phyloP scores from a whole-genome alignment of 2,113 vertebrate species.

The Morone chrysops region DNA sequence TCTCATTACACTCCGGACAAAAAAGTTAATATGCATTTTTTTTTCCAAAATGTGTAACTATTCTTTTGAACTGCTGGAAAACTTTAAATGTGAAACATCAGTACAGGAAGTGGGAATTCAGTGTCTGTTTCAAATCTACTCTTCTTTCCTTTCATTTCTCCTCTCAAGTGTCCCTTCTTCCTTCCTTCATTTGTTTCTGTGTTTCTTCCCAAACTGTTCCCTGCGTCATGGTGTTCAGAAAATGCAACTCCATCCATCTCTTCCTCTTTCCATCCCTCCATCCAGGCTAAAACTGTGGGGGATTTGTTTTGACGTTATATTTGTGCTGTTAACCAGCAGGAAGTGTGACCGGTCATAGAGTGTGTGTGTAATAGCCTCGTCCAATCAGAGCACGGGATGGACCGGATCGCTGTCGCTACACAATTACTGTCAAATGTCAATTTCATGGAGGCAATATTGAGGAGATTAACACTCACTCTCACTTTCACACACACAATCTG shows the following conservation, averaged over 20 bases:
- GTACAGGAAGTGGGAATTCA: background rate
- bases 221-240: constrained; percentile 26
- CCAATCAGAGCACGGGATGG: constrained; percentile 84
- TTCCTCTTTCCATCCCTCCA: constrained; percentile 16
- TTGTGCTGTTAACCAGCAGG: constrained; percentile 52
- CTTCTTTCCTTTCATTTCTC: background rate
- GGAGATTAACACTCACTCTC: constrained; percentile 85
- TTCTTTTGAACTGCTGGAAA: background rate
- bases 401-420: constrained; percentile 85
- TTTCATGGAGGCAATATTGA: constrained; percentile 90
- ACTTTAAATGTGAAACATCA: background rate
- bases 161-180: background rate
- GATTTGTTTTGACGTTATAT: constrained; percentile 79
- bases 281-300: constrained; percentile 56
- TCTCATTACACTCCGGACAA: background rate
- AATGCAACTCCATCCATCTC: constrained; percentile 11
- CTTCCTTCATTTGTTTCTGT: background rate
- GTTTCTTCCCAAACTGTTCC: constrained; percentile 13
- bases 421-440: constrained; percentile 96
- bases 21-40: no score
- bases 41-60: no score
- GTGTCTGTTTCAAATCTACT: background rate
- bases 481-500: constrained; percentile 18
- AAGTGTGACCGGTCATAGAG: constrained; percentile 74
- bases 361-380: constrained; percentile 83